phyloP scores from a whole-genome alignment of 2,888 invertebrate species.

The Lathronympha strigana region DNA sequence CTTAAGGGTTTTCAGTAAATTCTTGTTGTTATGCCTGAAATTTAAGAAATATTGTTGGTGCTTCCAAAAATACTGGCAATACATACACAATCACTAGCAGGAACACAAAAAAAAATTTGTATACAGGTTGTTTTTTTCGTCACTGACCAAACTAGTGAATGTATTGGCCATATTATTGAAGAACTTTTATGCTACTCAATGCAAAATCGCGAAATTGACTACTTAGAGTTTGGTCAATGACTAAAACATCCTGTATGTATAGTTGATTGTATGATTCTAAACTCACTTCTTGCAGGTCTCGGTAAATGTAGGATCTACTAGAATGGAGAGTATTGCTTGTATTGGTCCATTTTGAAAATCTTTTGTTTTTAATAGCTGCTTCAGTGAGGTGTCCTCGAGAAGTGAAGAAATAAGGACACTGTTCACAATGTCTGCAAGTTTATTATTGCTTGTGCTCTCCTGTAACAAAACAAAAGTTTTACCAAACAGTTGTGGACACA shows the following conservation, averaged over 20 bases:
- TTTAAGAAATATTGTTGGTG: constrained; percentile 18
- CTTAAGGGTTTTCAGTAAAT: constrained; percentile 52
- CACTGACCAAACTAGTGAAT: no score
- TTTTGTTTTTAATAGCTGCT: constrained; percentile 50
- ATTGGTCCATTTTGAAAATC: constrained; percentile 50
- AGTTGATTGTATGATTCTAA: background rate
- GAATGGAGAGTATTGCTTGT: constrained; percentile 50
- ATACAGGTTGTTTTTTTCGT: no score
- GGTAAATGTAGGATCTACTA: constrained; percentile 51
- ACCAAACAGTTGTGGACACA: background rate
- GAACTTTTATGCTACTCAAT: no score
- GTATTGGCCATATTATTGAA: no score
- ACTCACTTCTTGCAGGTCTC: constrained; percentile 55
- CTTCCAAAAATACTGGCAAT: background rate
- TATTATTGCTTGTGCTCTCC: constrained; percentile 46
- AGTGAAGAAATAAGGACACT: constrained; percentile 53
- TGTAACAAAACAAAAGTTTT: constrained; percentile 45
- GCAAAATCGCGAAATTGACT: no score
- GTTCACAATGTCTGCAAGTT: constrained; percentile 53
- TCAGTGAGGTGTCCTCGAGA: constrained; percentile 54
- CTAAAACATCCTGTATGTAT: no score
- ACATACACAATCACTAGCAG: no score
- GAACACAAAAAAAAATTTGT: no score
- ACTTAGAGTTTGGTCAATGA: no score
- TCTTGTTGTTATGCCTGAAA: constrained; percentile 54